These are phyloP conservation scores for Phaetusa simplex DNA, from an alignment of 2,113 vertebrate species.

Conservation along the genomic window DNA sequence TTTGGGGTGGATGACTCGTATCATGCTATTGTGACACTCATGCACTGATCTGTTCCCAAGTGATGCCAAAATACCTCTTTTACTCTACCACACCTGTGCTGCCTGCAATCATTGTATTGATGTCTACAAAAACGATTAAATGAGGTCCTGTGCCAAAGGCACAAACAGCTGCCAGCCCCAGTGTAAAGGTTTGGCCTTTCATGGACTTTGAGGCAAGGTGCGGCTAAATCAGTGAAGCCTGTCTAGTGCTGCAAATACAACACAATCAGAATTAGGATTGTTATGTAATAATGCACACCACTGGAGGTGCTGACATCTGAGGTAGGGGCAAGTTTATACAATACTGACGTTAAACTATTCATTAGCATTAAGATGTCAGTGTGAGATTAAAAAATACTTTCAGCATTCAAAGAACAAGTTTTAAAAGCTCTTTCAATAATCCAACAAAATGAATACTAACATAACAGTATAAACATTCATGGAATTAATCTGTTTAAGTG, in stretches of 20 bases:
- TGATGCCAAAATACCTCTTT: background rate
- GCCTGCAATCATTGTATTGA: background rate
- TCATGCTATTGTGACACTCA: background rate
- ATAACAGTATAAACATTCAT: constrained; percentile 15
- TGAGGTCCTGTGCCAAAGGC: background rate
- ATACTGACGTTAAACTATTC: background rate
- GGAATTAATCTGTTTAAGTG: background rate
- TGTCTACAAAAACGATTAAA: background rate
- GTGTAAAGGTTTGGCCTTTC: background rate
- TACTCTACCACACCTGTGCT: background rate
- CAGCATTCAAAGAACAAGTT: constrained; percentile 3
- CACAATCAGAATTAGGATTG: background rate
- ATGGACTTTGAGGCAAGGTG: background rate
- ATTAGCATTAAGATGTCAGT: constrained; percentile 41
- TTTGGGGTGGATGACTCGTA: background rate
- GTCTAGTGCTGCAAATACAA: background rate
- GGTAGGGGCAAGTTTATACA: constrained; percentile 17
- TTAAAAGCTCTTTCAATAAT: constrained; percentile 26
- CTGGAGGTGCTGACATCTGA: constrained; percentile 9
- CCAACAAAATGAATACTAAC: background rate
- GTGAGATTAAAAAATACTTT: constrained; percentile 31
- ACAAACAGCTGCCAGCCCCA: background rate
- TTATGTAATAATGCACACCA: background rate
- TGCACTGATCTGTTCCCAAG: background rate
- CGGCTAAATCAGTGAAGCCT: background rate